phyloP scores from a whole-genome alignment of 2,113 vertebrate species.

The Struthio camelus region DNA sequence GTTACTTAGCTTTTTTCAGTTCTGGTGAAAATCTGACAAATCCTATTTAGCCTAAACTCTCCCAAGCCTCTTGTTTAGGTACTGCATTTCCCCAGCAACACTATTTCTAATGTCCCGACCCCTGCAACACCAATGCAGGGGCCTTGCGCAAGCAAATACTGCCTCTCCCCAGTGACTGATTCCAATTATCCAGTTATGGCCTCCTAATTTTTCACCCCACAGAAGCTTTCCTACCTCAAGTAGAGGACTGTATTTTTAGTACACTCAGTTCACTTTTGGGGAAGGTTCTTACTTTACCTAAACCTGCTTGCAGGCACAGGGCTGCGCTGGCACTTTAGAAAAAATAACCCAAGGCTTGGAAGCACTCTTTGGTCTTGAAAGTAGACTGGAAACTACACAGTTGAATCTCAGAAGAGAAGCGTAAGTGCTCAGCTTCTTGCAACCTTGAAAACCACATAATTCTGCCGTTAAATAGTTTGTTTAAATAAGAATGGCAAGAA shows the following conservation, averaged over 20 bases:
- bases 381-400: background rate
- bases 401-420: background rate
- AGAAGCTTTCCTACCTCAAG: background rate
- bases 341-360: background rate
- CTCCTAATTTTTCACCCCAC: background rate
- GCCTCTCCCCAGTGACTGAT: background rate
- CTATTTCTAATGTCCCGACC: background rate
- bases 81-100: background rate
- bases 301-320: background rate
- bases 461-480: conserved; percentile 35
- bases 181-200: background rate
- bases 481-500: conserved; percentile 44
- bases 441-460: conserved; percentile 11
- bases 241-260: background rate
- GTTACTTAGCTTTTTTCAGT: accelerated
- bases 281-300: background rate
- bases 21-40: background rate
- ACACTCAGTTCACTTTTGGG: background rate
- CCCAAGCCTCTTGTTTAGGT: background rate
- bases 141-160: background rate
- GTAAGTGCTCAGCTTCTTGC: background rate
- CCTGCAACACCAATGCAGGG: accelerated
- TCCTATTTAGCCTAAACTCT: background rate
- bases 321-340: background rate
- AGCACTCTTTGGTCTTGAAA: background rate